These are phyloP conservation scores for Cheilinus undulatus DNA, from an alignment of 2,113 vertebrate species.

Conservation along the genomic window DNA sequence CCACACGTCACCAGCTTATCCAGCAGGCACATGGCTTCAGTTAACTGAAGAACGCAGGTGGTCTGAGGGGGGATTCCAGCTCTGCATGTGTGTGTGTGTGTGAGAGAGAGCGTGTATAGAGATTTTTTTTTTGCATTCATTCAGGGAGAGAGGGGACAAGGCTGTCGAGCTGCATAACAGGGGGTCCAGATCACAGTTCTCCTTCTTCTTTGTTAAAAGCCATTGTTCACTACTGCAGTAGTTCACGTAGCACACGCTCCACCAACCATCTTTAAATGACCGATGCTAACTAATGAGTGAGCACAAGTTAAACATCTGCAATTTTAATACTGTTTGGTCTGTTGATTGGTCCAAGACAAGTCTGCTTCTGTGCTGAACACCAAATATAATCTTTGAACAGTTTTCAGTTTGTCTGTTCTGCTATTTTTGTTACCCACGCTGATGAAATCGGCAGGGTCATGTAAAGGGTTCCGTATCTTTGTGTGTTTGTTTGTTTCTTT, in stretches of 20 bases:
- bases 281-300: too few relatives aligned
- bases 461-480: too few relatives aligned
- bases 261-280: too few relatives aligned
- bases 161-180: constrained; percentile 13
- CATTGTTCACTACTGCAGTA: neutral
- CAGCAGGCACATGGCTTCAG: constrained; percentile 78
- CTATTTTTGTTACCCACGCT: too few relatives aligned
- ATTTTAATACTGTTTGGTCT: neutral
- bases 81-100: constrained; percentile 26
- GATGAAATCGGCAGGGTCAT: too few relatives aligned
- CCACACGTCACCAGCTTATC: constrained; percentile 61
- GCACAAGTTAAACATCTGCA: neutral
- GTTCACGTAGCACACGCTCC: too few relatives aligned
- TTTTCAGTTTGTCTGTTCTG: neutral
- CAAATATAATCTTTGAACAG: neutral
- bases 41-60: constrained; percentile 79
- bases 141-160: constrained; percentile 5
- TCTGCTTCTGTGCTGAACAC: neutral
- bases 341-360: neutral
- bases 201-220: neutral
- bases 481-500: too few relatives aligned
- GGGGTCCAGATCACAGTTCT: neutral
- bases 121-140: constrained; percentile 27
- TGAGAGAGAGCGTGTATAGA: constrained; percentile 5
- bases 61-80: constrained; percentile 79